These are phyloP conservation scores for Syritta pipiens DNA, from an alignment of 2,888 invertebrate species.

Conservation along the genomic window DNA sequence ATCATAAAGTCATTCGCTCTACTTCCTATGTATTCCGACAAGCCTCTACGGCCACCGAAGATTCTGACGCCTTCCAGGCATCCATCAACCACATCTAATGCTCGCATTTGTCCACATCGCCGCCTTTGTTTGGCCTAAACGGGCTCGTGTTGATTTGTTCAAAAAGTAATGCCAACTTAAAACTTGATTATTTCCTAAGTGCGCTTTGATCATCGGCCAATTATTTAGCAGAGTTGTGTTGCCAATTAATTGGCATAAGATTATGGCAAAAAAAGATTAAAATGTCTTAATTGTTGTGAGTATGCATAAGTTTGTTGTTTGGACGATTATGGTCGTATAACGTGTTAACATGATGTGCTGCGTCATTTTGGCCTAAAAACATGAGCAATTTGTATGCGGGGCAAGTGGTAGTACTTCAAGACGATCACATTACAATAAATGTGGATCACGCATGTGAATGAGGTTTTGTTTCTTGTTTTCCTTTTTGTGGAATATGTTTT, in stretches of 20 bases:
- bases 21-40: too few species aligned
- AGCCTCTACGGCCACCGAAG: too few species aligned
- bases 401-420: constrained; percentile 22
- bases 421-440: constrained; percentile 21
- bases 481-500: too few species aligned
- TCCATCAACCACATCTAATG: too few species aligned
- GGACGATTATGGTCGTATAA: not conserved
- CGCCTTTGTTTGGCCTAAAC: too few species aligned
- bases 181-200: constrained; percentile 6
- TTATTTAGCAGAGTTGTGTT: not conserved
- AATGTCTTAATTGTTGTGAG: not conserved
- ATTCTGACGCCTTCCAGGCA: too few species aligned
- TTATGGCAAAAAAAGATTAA: not conserved
- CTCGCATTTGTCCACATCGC: too few species aligned
- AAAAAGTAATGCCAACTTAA: not conserved
- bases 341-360: not conserved
- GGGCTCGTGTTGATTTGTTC: not conserved
- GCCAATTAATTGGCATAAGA: not conserved
- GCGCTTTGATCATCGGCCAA: not conserved
- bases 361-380: constrained; percentile 49
- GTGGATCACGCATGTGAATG: constrained; percentile 9
- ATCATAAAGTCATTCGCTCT: too few species aligned
- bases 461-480: not conserved
- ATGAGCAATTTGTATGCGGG: constrained; percentile 32
- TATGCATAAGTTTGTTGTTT: too few species aligned